phyloP scores from a whole-genome alignment of 2,888 invertebrate species.

The Arge pagana region DNA sequence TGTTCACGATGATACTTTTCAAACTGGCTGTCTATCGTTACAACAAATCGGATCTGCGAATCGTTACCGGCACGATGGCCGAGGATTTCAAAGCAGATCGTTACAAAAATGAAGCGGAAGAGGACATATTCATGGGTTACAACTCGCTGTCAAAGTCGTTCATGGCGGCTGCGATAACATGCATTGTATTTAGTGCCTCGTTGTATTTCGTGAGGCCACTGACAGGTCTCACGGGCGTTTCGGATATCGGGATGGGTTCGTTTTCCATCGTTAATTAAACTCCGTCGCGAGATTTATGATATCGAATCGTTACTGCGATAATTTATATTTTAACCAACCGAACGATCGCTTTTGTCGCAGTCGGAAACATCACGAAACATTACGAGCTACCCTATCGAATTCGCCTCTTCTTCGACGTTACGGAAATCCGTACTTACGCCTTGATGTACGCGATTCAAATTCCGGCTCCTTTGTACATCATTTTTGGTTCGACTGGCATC shows the following conservation, averaged over 20 bases:
- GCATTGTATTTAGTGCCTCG: background rate
- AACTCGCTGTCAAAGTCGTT: constrained; percentile 2
- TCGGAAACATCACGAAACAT: constrained; percentile 24
- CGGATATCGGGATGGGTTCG: too few relatives aligned
- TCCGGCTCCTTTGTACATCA: constrained; percentile 28
- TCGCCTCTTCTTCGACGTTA: constrained; percentile 27
- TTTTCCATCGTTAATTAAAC: too few relatives aligned
- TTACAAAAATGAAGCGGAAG: background rate
- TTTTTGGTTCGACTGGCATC: constrained; percentile 31
- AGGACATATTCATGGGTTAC: background rate
- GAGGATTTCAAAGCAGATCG: too few relatives aligned
- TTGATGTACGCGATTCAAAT: constrained; percentile 31
- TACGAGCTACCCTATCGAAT: constrained; percentile 32
- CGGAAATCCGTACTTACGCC: constrained; percentile 27
- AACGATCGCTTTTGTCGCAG: too few relatives aligned
- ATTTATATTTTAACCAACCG: too few relatives aligned
- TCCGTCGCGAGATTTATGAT: too few relatives aligned
- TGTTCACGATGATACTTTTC: constrained; percentile 41
- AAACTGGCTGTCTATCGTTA: constrained; percentile 42
- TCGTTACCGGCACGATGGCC: too few relatives aligned
- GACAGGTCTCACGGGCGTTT: too few relatives aligned
- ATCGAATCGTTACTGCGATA: too few relatives aligned
- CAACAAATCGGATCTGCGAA: background rate
- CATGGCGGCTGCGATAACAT: background rate
- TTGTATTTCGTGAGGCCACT: constrained; percentile 12